Base-by-base conservation (phyloP, 2,888 invertebrate genomes). In the Sepiola atlantica region DNA sequence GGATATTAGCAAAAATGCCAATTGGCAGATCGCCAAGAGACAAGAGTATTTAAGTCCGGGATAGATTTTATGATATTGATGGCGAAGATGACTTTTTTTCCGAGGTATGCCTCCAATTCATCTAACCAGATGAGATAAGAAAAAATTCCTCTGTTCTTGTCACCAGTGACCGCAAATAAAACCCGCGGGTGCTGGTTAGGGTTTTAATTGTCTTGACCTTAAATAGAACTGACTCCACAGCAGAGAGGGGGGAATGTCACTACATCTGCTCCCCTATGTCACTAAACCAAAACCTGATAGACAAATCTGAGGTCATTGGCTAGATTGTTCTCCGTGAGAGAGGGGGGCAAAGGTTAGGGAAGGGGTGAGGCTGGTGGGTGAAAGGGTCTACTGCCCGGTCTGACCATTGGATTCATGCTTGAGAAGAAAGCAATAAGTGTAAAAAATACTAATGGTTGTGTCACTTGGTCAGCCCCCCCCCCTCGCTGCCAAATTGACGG, bases 171-270 rank as follows among this genome's bases (percentile, higher is more conserved):
- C 77, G 77, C 77, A 77, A 77, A 32, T 16, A 77, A 77, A 77
- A 77, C 77, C 45, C 45, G 45, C n/a, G 77, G 77, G n/a, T 18
- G 77, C n/a, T 45, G 45, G n/a, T n/a, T n/a, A 77, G n/a, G 77
- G 77, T 77, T 77, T 77, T 77, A 77, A 77, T 77, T 77, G 77
- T 77, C 77, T 77, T 77, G 77, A 77, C 77, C 77, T 77, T 77
- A 77, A 61, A 77, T 77, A n/a, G 77, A 77, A n/a, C n/a, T 77
- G 77, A 77, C 21, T n/a, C 77, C 77, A 0, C n/a, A n/a, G 12
- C n/a, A n/a, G 14, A 8, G 45, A 45, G 8, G 45, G 2, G n/a
- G 45, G 45, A 45, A 8, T 45, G 45, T 2, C 45, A 8, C 45
- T 45, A 45, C 45, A 4, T 45, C 45, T 45, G 16, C 77, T 28